A percentile compares a stretch with the other conserved stretches of the same genome.
These are phyloP conservation scores for Melanotaenia parkinsoni DNA, from an alignment of 2,797 vertebrate genomes.

Conservation along the genomic window DNA sequence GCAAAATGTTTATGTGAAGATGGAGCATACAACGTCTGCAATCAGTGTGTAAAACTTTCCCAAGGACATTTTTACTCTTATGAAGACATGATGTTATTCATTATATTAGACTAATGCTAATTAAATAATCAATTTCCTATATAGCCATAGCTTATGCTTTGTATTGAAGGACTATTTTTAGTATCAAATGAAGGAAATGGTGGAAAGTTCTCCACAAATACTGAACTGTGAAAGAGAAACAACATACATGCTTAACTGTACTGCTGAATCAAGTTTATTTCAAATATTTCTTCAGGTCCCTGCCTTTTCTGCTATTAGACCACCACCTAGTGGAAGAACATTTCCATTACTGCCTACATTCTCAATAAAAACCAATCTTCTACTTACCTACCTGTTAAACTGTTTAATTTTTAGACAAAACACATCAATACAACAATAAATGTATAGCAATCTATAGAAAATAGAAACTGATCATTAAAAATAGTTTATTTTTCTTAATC, in stretches of 20 bases:
- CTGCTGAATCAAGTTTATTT: not conserved
- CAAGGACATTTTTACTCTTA: too few relatives aligned
- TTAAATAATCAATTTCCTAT: not conserved
- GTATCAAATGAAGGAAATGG: not conserved
- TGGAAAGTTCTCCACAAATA: not conserved
- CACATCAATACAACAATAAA: not conserved
- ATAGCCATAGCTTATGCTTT: not conserved
- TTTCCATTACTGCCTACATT: conserved; percentile 14
- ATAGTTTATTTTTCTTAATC: too few relatives aligned
- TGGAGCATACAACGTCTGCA: not conserved
- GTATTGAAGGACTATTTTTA: not conserved
- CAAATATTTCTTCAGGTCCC: not conserved
- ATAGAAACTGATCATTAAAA: too few relatives aligned
- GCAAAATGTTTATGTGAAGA: not conserved
- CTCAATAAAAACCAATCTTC: not conserved
- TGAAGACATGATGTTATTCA: not conserved
- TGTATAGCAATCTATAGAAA: not conserved
- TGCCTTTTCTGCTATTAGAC: conserved; percentile 36
- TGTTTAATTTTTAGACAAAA: not conserved
- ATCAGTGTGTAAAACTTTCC: not conserved
- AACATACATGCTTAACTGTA: conserved; percentile 2
- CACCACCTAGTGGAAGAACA: conserved; percentile 64
- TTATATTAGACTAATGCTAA: not conserved
- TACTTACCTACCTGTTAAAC: not conserved
- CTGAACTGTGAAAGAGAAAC: not conserved